A percentile compares a stretch with the other conserved stretches of the same genome.
Conservation (phyloP, 2,888 invertebrate genomes). For the Dicyrtomina minuta region DNA sequence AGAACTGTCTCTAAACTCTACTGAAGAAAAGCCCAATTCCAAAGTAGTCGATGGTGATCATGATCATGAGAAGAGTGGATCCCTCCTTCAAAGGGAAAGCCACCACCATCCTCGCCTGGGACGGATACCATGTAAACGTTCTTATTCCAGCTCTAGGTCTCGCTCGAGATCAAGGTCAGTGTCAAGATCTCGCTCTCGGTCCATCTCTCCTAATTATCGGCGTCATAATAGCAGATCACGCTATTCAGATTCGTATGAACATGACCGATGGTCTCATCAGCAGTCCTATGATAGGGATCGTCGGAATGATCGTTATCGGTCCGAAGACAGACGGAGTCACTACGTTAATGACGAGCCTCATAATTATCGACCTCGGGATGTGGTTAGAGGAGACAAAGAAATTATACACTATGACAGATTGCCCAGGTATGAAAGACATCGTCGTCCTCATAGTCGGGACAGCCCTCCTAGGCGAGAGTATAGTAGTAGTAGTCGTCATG, state of each 20-base stretch:
- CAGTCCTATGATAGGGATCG: slow-evolving; percentile 3
- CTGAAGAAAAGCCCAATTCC: not conserved
- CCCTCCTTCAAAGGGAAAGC: not conserved
- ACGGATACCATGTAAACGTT: not conserved
- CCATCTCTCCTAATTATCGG: slow-evolving; percentile 5
- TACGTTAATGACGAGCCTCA: not conserved
- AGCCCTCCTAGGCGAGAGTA: not conserved
- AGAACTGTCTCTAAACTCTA: too few species aligned
- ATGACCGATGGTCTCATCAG: slow-evolving; percentile 2
- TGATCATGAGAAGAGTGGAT: not conserved
- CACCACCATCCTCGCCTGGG: not conserved
- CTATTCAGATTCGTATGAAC: not conserved
- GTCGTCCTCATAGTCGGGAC: not conserved
- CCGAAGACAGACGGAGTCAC: not conserved
- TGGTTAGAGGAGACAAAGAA: slow-evolving; percentile 11
- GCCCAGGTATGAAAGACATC: not conserved
- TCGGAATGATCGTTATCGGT: slow-evolving; percentile 1
- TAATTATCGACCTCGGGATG: not conserved
- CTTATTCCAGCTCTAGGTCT: slow-evolving; percentile 10
- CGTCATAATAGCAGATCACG: not conserved
- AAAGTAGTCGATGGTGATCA: not conserved
- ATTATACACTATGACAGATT: not conserved
- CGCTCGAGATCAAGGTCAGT: slow-evolving; percentile 18
- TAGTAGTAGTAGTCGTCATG: not conserved
- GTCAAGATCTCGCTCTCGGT: slow-evolving; percentile 21